phyloP scores from a whole-genome alignment of 1,140 invertebrate genomes.

The Caligus rogercresseyi region DNA sequence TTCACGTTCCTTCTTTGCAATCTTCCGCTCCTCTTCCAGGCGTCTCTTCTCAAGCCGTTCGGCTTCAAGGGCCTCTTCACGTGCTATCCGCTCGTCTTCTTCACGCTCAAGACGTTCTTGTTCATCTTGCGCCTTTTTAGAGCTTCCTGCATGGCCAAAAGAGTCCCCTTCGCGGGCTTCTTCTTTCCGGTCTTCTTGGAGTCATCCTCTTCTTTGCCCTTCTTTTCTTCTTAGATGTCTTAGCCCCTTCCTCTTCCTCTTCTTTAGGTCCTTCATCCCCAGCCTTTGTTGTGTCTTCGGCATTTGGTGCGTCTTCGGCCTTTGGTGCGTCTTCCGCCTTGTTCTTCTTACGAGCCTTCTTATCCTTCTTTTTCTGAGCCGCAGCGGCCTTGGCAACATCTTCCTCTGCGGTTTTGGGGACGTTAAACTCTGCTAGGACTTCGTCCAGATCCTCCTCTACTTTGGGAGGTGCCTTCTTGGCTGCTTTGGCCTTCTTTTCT shows the following conservation, averaged over 20 bases:
- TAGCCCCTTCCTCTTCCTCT: conserved; percentile 21
- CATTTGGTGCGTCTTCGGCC: conserved; percentile 7
- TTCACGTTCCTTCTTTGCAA: conserved; percentile 81
- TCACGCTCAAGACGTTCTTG: conserved; percentile 36
- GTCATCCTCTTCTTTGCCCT: conserved; percentile 22
- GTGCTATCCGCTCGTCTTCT: conserved; percentile 36
- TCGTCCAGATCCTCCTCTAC: conserved; percentile 12
- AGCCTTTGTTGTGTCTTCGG: conserved; percentile 22
- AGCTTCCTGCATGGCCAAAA: conserved; percentile 21
- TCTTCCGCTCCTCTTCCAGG: conserved; percentile 66
- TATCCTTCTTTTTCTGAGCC: conserved; percentile 60
- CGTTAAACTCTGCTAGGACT: conserved; percentile 42
- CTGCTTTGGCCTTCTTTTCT: too few relatives aligned
- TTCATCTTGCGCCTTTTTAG: conserved; percentile 52
- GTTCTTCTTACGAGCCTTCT: conserved; percentile 60
- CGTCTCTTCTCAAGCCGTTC: conserved; percentile 26
- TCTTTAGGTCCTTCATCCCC: conserved; percentile 23
- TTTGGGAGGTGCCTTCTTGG: too few relatives aligned
- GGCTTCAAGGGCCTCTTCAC: conserved; percentile 41
- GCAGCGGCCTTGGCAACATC: conserved; percentile 52
- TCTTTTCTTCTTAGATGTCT: conserved; percentile 24
- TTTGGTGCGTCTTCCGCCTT: conserved; percentile 36
- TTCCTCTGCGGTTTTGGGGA: conserved; percentile 38
- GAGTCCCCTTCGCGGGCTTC: conserved; percentile 15
- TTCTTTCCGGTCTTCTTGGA: conserved; percentile 25